These are phyloP conservation scores for Ateles fusciceps DNA, from an alignment of 2,797 vertebrate species.

Conservation along the genomic window DNA sequence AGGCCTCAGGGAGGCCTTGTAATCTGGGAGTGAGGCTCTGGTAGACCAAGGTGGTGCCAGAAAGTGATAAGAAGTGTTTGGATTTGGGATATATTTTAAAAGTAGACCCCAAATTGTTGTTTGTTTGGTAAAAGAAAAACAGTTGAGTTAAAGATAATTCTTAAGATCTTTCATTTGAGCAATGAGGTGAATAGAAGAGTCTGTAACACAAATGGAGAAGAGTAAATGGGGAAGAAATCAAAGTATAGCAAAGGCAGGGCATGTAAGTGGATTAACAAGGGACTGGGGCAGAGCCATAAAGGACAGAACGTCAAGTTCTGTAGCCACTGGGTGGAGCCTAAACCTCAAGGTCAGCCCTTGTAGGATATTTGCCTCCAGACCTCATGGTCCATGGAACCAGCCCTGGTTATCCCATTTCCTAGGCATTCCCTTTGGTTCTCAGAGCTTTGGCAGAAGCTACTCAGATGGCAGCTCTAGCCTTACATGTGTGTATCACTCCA, in stretches of 20 bases:
- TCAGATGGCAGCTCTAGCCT: background rate
- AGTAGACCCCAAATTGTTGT: background rate
- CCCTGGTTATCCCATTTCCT: background rate
- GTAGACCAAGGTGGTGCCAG: background rate
- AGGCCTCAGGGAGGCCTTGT: background rate
- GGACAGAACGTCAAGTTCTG: background rate
- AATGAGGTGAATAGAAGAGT: background rate
- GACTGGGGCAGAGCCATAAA: background rate
- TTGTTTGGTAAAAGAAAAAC: background rate
- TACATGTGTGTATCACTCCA: accelerated
- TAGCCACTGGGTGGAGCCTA: background rate
- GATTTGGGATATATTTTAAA: background rate
- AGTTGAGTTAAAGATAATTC: background rate
- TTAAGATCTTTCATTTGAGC: background rate
- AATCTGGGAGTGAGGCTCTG: background rate
- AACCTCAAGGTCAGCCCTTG: background rate
- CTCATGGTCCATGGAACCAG: background rate
- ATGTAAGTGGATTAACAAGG: background rate
- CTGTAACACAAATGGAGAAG: background rate
- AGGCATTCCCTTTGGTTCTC: background rate
- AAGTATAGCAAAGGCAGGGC: background rate
- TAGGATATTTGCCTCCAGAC: background rate
- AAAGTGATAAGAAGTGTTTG: background rate
- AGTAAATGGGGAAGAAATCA: background rate
- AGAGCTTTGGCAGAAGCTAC: background rate